Base-by-base conservation (phyloP, 2,113 vertebrate species). In the Drymodes brunneopygia region DNA sequence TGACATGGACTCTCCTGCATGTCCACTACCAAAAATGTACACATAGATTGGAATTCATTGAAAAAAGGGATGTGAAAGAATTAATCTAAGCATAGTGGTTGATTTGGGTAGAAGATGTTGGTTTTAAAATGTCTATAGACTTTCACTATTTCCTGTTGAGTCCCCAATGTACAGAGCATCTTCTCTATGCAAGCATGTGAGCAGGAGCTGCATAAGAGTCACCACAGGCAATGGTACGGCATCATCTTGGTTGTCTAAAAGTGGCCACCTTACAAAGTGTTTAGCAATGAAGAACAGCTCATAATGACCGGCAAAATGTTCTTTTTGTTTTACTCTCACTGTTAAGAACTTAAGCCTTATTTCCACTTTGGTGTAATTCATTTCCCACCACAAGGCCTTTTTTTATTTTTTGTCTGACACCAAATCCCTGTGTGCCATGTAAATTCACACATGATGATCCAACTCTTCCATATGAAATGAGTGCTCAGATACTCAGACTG, bases 211-310 rank as follows among this genome's bases (percentile, higher is more conserved):
- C 2, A 2, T 23, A 19, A 38, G 11, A 69, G 27, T 20, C 60
- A 57, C 38, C 2, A 56, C 35, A 66, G 15, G 28, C 27, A 35
- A 35, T 28, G 40, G 20, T 38, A 48, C 8, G 28, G 33, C 18
- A 36, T 74, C 4, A 0, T 18, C 65, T 31, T 8, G 11, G 36
- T 15, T 57, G 48, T 23, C 42, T 21, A 5, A 72, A 40, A 54
- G 45, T 21, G 35, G 24, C 24, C 23, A 28, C 51, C 24, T 12
- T 3, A 47, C 17, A 25, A 50, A 54, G 18, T 4, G 13, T 31
- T 80, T 19, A 65, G 28, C 36, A 47, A n/a, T 5, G 4, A 85
- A 56, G 19, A 66, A 57, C 1, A 0, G 0, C 42, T 72, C 62
- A 21, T 25, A 80, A 47, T 3, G 1, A 44, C 7, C 42, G 66